Percentiles rank a stretch among this genome's conserved stretches.
phyloP scores from a whole-genome alignment of 2,888 invertebrate species.

The Parnassius mnemosyne region DNA sequence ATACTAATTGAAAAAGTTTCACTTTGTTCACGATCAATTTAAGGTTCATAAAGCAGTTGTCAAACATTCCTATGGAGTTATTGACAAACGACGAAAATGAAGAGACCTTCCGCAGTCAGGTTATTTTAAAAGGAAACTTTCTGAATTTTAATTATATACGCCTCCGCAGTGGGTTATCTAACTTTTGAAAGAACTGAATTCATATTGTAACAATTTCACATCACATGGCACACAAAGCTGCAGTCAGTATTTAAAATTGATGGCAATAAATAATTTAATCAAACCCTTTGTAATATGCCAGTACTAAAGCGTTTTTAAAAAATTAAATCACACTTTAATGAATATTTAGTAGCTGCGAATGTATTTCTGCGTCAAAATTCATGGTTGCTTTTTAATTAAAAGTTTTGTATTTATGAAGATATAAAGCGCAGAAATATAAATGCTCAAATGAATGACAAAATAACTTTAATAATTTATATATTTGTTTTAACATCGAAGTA shows the following conservation, averaged over 20 bases:
- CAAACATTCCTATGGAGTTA: constrained; percentile 18
- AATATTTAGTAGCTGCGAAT: constrained; percentile 1
- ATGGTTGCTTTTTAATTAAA: constrained; percentile 11
- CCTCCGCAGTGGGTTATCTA: constrained; percentile 11
- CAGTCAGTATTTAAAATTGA: too few relatives aligned
- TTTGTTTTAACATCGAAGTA: too few relatives aligned
- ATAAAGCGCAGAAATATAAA: not conserved
- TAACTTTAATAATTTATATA: constrained; percentile 5
- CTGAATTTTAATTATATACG: constrained; percentile 18
- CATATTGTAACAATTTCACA: not conserved
- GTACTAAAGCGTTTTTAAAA: not conserved
- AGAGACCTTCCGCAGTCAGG: not conserved
- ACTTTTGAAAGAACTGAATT: constrained; percentile 11
- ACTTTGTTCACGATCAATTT: constrained; percentile 25
- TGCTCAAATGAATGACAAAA: constrained; percentile 2
- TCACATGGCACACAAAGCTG: not conserved
- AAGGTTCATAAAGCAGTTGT: constrained; percentile 8
- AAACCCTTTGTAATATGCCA: not conserved
- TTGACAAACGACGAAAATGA: constrained; percentile 10
- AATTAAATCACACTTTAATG: constrained; percentile 3
- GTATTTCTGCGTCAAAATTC: constrained; percentile 3
- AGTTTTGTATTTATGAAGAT: constrained; percentile 14
- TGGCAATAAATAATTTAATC: not conserved
- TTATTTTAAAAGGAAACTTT: constrained; percentile 14
- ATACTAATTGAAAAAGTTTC: constrained; percentile 76